phyloP scores from a whole-genome alignment of 1,140 invertebrate species.

The Trachymyrmex septentrionalis region DNA sequence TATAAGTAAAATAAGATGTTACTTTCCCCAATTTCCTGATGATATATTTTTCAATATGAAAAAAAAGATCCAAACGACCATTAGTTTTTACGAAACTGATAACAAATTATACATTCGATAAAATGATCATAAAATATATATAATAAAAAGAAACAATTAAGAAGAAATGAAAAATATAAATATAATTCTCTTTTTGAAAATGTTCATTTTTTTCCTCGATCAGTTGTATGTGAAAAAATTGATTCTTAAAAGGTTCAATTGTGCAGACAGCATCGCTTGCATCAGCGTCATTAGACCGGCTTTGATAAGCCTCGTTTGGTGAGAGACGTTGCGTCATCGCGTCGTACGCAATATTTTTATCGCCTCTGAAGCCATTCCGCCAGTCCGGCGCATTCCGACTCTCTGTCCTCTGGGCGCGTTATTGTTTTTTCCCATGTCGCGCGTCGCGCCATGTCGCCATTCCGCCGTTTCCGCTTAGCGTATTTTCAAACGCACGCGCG shows the following conservation, averaged over 20 bases:
- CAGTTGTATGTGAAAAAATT: neutral
- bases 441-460: slow-evolving; percentile 44
- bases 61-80: neutral
- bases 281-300: slow-evolving; percentile 22
- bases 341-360: slow-evolving; percentile 56
- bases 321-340: slow-evolving; percentile 41
- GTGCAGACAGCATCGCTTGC: neutral
- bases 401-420: slow-evolving; percentile 45
- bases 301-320: slow-evolving; percentile 47
- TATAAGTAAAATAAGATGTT: too few relatives aligned
- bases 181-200: neutral
- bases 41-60: too few relatives aligned
- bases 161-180: neutral
- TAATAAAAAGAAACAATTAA: neutral
- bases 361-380: slow-evolving; percentile 43
- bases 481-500: slow-evolving; percentile 49
- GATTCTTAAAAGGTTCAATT: neutral
- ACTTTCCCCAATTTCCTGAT: too few relatives aligned
- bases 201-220: too few relatives aligned
- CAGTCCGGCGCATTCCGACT: slow-evolving; percentile 13
- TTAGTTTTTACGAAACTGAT: neutral
- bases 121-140: neutral
- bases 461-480: slow-evolving; percentile 20
- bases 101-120: neutral
- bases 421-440: slow-evolving; percentile 44